phyloP scores from a whole-genome alignment of 2,797 vertebrate species.

The Fundulus diaphanus region DNA sequence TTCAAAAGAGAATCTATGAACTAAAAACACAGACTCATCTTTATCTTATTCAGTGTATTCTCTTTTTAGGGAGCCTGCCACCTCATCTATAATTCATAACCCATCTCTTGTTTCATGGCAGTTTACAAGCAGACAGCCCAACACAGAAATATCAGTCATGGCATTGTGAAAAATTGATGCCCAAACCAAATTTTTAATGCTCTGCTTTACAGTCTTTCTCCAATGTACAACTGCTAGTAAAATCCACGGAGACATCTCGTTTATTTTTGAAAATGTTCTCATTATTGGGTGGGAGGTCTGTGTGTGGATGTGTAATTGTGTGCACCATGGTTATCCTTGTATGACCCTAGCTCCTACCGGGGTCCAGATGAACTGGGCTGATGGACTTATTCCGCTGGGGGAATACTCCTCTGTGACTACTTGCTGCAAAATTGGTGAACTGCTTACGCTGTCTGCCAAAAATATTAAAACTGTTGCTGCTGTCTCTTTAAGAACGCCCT shows the following conservation, averaged over 20 bases:
- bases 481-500: no score
- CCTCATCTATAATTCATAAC: slow-evolving; percentile 79
- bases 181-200: slow-evolving; percentile 66
- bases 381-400: background rate
- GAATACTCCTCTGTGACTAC: background rate
- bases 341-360: background rate
- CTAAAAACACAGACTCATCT: slow-evolving; percentile 35
- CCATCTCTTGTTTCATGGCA: slow-evolving; percentile 76
- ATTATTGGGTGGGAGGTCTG: slow-evolving; percentile 1
- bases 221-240: slow-evolving; percentile 50
- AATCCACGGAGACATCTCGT: slow-evolving; percentile 35
- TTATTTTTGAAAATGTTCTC: slow-evolving; percentile 3
- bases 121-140: slow-evolving; percentile 64
- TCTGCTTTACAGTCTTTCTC: slow-evolving; percentile 59
- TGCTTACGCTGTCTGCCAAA: no score
- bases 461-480: no score
- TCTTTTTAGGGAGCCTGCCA: slow-evolving; percentile 54
- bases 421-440: no score
- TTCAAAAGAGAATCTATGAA: background rate
- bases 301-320: slow-evolving; percentile 10
- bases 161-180: slow-evolving; percentile 75
- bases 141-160: slow-evolving; percentile 70
- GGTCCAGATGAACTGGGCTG: background rate
- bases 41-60: slow-evolving; percentile 30
- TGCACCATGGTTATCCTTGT: background rate